Evolutionary conservation across 2,888 invertebrate genomes (phyloP).

Genomic region (Pemphredon lugubris): DNA sequence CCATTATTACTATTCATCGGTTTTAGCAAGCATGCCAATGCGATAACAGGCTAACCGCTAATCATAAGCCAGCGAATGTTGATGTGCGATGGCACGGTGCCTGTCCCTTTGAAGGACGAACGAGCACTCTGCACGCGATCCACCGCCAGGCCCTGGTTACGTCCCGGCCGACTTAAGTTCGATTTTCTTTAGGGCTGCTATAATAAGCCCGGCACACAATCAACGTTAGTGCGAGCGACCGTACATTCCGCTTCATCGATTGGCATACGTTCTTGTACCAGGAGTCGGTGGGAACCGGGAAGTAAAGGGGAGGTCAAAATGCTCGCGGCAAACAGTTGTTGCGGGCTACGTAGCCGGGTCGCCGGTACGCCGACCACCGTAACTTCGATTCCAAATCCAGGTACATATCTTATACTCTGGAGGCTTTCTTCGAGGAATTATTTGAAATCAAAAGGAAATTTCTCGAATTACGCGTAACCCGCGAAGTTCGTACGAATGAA

Average conservation of each 20-base stretch:
- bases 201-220: conserved; percentile 6
- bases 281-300: conserved; percentile 15
- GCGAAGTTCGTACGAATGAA: conserved; percentile 61
- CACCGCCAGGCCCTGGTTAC: conserved; percentile 73
- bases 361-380: conserved; percentile 56
- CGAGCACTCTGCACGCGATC: conserved; percentile 73
- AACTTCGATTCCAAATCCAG: conserved; percentile 38
- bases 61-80: conserved; percentile 49
- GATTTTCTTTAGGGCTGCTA: conserved; percentile 61
- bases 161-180: conserved; percentile 65
- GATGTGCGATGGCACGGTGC: conserved; percentile 73
- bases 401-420: conserved; percentile 52
- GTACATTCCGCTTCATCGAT: conserved; percentile 54
- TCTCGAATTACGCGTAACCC: conserved; percentile 56
- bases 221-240: conserved; percentile 25
- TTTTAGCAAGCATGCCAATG: too few species aligned
- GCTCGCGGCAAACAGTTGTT: conserved; percentile 65
- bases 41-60: too few species aligned
- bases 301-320: conserved; percentile 59
- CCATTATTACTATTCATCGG: too few species aligned
- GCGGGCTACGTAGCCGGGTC: conserved; percentile 62
- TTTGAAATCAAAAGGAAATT: conserved; percentile 56
- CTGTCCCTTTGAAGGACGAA: conserved; percentile 69
- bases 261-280: conserved; percentile 27
- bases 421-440: conserved; percentile 57